These are phyloP conservation scores for Schlechtendalia chinensis DNA, from an alignment of 1,140 invertebrate genomes.

Conservation along the genomic window DNA sequence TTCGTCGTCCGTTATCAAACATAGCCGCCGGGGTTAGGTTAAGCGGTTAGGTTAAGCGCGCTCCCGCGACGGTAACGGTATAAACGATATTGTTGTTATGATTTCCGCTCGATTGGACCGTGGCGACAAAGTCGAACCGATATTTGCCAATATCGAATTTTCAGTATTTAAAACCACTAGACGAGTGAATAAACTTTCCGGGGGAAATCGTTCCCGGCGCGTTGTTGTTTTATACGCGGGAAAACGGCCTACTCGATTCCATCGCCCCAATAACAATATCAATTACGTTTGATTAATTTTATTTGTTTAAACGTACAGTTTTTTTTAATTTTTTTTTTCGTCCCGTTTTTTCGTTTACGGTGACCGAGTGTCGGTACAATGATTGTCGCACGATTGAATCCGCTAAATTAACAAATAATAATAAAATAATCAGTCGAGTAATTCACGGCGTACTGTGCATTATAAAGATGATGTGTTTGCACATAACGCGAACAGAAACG, in stretches of 20 bases:
- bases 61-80: no score
- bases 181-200: not conserved
- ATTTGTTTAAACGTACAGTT: not conserved
- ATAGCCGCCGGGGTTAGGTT: no score
- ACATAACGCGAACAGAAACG: no score
- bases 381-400: not conserved
- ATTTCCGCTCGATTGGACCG: no score
- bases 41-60: no score
- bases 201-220: slow-evolving; percentile 8
- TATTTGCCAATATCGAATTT: no score
- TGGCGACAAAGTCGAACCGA: no score
- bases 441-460: not conserved
- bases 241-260: not conserved
- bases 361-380: not conserved
- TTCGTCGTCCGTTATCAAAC: no score
- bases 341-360: no score
- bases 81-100: no score
- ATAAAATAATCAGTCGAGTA: not conserved
- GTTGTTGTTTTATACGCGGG: not conserved
- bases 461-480: not conserved
- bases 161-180: slow-evolving; percentile 8
- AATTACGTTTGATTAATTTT: slow-evolving; percentile 6
- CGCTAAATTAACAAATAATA: not conserved
- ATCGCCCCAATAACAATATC: not conserved
- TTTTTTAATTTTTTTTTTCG: not conserved